phyloP scores from a whole-genome alignment of 1,140 invertebrate genomes.

The Ips nitidus region DNA sequence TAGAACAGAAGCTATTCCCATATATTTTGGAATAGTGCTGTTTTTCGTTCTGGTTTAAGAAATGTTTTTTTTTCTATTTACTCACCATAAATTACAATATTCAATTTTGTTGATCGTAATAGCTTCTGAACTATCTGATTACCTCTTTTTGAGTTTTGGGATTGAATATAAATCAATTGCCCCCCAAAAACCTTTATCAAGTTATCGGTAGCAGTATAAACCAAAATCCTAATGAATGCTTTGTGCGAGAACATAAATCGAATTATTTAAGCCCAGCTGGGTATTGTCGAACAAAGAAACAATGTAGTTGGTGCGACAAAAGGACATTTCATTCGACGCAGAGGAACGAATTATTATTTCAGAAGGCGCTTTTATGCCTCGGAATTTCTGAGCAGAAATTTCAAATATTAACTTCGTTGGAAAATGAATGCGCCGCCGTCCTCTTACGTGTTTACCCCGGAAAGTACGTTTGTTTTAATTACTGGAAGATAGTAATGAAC shows the following conservation, averaged over 20 bases:
- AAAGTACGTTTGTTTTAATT: slow-evolving; percentile 4
- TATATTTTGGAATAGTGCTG: no score
- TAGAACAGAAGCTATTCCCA: no score
- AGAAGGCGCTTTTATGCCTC: slow-evolving; percentile 1
- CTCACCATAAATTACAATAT: no score
- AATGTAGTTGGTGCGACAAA: slow-evolving; percentile 6
- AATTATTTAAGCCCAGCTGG: slow-evolving; percentile 1
- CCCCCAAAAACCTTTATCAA: neutral
- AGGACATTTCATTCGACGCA: slow-evolving; percentile 3
- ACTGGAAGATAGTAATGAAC: neutral
- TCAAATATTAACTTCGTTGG: neutral
- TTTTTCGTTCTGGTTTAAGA: no score
- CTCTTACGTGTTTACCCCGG: neutral
- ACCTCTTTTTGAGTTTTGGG: no score
- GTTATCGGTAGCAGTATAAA: slow-evolving; percentile 1
- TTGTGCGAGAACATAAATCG: slow-evolving; percentile 12
- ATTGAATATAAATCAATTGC: neutral
- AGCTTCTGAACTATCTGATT: no score
- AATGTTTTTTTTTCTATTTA: no score
- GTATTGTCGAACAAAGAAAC: slow-evolving; percentile 14
- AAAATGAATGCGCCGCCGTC: neutral
- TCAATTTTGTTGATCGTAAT: no score
- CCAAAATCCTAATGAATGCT: slow-evolving; percentile 9
- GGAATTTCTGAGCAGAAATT: neutral
- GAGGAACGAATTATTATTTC: slow-evolving; percentile 2